These are phyloP conservation scores for Polyodon spathula DNA, from an alignment of 2,113 vertebrate species.

Conservation along the genomic window DNA sequence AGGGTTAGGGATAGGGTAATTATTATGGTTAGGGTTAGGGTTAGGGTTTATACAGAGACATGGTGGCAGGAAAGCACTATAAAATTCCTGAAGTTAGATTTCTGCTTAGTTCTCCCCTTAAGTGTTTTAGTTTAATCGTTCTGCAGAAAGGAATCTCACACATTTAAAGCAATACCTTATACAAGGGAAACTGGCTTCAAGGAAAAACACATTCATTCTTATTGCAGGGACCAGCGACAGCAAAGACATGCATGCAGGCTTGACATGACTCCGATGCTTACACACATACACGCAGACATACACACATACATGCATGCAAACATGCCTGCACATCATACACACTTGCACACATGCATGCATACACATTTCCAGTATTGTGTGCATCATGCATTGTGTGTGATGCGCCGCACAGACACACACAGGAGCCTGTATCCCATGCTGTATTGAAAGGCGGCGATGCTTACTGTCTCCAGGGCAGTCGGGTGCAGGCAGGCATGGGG, in stretches of 20 bases:
- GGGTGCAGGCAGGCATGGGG: constrained; percentile 40
- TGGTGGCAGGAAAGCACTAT: no score
- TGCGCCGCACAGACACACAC: neutral
- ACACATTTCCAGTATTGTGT: neutral
- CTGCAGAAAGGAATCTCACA: no score
- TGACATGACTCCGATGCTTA: neutral
- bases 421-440: constrained; percentile 17
- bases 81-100: no score
- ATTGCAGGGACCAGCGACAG: neutral
- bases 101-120: no score
- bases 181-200: neutral
- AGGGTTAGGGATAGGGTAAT: no score
- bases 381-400: constrained; percentile 6
- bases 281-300: constrained; percentile 11
- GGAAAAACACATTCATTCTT: neutral
- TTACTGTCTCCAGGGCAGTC: no score
- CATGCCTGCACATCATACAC: neutral
- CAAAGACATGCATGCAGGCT: neutral
- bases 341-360: constrained; percentile 14
- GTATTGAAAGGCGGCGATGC: constrained; percentile 27
- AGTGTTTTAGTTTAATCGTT: no score
- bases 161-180: no score
- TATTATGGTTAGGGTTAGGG: no score
- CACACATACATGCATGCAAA: neutral
- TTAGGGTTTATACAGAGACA: no score